phyloP scores from a whole-genome alignment of 2,888 invertebrate genomes.

The Aproaerema taeniolella region DNA sequence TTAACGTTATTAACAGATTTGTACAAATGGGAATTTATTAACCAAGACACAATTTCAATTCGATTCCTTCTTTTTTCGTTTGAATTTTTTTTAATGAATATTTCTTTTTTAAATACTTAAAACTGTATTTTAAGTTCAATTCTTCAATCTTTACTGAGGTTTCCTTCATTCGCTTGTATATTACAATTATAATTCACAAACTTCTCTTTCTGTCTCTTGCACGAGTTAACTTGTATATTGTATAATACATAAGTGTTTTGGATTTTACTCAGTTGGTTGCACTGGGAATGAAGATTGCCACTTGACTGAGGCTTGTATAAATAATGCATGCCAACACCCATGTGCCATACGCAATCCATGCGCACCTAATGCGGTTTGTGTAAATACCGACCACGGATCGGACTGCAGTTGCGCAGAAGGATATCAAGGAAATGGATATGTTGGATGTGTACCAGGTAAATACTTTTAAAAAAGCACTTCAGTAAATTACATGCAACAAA shows the following conservation, averaged over 20 bases:
- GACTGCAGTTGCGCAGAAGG: constrained; percentile 92
- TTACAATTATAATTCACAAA: no score
- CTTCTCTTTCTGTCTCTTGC: constrained; percentile 3
- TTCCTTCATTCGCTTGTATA: no score
- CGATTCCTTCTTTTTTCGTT: no score
- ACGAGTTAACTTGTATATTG: constrained; percentile 15
- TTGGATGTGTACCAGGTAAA: constrained; percentile 88
- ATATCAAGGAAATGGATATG: constrained; percentile 91
- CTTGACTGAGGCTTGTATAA: constrained; percentile 91
- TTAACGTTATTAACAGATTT: neutral
- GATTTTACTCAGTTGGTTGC: constrained; percentile 86
- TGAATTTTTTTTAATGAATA: no score
- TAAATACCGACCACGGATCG: constrained; percentile 91
- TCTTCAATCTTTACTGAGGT: no score
- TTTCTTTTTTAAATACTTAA: no score
- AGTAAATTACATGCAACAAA: no score
- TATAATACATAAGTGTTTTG: constrained; percentile 40
- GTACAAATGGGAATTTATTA: no score
- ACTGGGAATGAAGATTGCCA: constrained; percentile 90
- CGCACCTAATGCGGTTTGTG: constrained; percentile 88
- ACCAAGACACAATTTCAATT: no score
- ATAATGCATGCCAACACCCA: constrained; percentile 89
- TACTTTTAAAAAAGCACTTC: no score
- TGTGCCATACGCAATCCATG: constrained; percentile 92
- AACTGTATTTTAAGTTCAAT: no score